A percentile compares a stretch with the other conserved stretches of the same genome.
These are phyloP conservation scores for Myoxocephalus aenaeus DNA, from an alignment of 2,797 vertebrate genomes.

Conservation along the genomic window DNA sequence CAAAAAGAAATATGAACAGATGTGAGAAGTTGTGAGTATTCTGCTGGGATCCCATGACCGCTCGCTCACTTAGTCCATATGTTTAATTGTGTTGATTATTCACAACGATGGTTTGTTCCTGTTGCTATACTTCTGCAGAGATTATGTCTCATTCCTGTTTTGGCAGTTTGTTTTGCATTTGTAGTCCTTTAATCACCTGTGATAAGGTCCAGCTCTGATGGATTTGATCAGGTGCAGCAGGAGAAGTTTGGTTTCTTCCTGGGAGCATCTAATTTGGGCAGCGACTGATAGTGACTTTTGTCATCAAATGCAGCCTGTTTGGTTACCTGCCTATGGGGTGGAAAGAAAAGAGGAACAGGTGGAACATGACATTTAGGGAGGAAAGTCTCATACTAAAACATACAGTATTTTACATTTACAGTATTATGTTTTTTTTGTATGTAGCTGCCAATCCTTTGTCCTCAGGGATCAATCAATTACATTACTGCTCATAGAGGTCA, in stretches of 20 bases:
- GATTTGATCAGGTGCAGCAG: slow-evolving; percentile 87
- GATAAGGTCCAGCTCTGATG: slow-evolving; percentile 40
- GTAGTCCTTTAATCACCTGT: slow-evolving; percentile 12
- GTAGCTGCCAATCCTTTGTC: neutral
- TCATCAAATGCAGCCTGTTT: slow-evolving; percentile 82
- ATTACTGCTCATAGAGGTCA: neutral
- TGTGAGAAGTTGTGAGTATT: neutral
- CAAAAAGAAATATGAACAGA: neutral
- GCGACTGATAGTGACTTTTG: slow-evolving; percentile 75
- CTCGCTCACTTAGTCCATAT: slow-evolving; percentile 9
- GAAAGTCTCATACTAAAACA: neutral
- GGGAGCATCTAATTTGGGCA: slow-evolving; percentile 84
- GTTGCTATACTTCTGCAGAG: slow-evolving; percentile 7
- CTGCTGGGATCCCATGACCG: slow-evolving; percentile 1
- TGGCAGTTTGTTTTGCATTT: slow-evolving; percentile 14
- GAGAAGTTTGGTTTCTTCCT: slow-evolving; percentile 85
- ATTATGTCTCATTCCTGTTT: neutral
- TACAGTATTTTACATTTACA: neutral
- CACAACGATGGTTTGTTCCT: slow-evolving; percentile 35
- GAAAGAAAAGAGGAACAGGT: slow-evolving; percentile 2
- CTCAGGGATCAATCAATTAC: neutral
- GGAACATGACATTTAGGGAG: neutral
- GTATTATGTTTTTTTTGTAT: neutral
- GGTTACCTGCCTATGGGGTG: slow-evolving; percentile 87
- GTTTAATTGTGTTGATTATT: slow-evolving; percentile 8